Evolutionary conservation across 2,888 invertebrate species (phyloP).

Genomic region (Drosophila putrida): DNA sequence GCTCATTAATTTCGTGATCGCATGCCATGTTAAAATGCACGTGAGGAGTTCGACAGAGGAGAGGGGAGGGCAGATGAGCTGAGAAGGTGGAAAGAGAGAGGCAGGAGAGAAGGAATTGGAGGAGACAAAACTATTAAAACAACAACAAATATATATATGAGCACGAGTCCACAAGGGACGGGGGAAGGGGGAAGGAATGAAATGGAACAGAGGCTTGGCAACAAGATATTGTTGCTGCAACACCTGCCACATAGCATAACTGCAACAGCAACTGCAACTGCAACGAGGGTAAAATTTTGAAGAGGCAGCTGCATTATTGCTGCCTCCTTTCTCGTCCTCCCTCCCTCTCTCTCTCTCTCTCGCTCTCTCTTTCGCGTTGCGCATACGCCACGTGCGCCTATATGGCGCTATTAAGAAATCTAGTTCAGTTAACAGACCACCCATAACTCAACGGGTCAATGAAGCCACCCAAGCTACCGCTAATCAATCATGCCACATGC

Average conservation of each 20-base stretch:
- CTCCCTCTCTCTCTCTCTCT: background rate
- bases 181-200: background rate
- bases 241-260: slow-evolving; percentile 63
- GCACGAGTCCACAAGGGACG: slow-evolving; percentile 43
- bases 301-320: slow-evolving; percentile 34
- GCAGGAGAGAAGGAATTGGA: background rate
- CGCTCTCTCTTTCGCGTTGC: slow-evolving; percentile 7
- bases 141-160: slow-evolving; percentile 39
- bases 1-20: slow-evolving; percentile 81
- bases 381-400: slow-evolving; percentile 38
- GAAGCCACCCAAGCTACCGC: slow-evolving; percentile 41
- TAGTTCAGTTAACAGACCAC: slow-evolving; percentile 28
- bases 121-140: slow-evolving; percentile 32
- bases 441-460: slow-evolving; percentile 22
- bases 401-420: slow-evolving; percentile 4
- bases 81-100: background rate
- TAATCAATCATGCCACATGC: slow-evolving; percentile 50
- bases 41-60: slow-evolving; percentile 10
- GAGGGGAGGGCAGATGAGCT: background rate
- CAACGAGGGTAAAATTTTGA: slow-evolving; percentile 25
- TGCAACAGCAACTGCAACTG: background rate
- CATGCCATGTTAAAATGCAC: slow-evolving; percentile 75
- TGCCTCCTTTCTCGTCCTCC: background rate
- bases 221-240: slow-evolving; percentile 52
- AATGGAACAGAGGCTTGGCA: slow-evolving; percentile 7